Conservation (phyloP, 2,797 vertebrate species). For the Acestrorhynchus altus region DNA sequence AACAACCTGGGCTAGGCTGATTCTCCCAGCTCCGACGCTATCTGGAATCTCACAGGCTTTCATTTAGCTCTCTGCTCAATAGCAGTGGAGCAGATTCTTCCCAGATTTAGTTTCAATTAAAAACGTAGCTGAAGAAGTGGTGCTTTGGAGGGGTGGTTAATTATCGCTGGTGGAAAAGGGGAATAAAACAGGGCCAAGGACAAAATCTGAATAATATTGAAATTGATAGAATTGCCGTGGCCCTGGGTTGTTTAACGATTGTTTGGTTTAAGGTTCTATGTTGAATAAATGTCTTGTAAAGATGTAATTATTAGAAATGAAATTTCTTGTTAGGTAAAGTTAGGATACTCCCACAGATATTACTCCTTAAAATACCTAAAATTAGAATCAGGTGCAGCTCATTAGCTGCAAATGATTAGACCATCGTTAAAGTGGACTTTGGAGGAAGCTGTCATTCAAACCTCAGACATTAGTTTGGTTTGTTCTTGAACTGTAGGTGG, state of each 20-base stretch:
- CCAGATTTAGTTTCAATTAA: conserved; percentile 72
- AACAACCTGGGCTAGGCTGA: conserved; percentile 70
- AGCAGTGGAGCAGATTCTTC: conserved; percentile 64
- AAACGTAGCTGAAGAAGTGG: conserved; percentile 52
- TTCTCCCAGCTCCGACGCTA: conserved; percentile 69
- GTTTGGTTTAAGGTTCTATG: too few relatives aligned
- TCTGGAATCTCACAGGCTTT: conserved; percentile 75
- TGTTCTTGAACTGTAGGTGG: too few relatives aligned
- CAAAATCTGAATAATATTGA: conserved; percentile 4
- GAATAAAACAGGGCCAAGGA: conserved; percentile 12
- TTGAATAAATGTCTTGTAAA: too few relatives aligned
- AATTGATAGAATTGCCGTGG: neutral
- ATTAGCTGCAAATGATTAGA: too few relatives aligned
- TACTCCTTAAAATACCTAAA: too few relatives aligned
- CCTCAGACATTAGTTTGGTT: too few relatives aligned
- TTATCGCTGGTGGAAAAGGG: conserved; percentile 24
- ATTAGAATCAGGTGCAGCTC: too few relatives aligned
- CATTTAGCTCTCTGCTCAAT: conserved; percentile 75
- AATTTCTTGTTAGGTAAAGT: too few relatives aligned
- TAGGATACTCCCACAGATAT: too few relatives aligned
- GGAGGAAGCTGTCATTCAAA: too few relatives aligned
- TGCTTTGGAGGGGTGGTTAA: conserved; percentile 29
- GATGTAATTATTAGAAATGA: too few relatives aligned
- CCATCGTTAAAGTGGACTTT: too few relatives aligned
- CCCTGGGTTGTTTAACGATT: neutral